phyloP scores from a whole-genome alignment of 2,797 vertebrate genomes.

The Coendou prehensilis region DNA sequence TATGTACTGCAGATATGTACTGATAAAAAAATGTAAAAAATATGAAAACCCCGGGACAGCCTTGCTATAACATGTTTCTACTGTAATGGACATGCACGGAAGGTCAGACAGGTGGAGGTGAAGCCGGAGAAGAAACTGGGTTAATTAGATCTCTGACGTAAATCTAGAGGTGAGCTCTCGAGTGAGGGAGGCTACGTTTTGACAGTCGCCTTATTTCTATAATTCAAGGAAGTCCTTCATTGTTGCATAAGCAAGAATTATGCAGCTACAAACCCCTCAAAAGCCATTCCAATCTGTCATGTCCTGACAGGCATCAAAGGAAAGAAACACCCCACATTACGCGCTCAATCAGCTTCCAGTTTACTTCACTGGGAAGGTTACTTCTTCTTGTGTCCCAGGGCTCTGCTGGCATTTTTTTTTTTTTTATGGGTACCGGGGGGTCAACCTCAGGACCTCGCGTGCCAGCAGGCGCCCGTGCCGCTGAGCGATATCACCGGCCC shows the following conservation, averaged over 20 bases:
- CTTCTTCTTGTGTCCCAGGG: background rate
- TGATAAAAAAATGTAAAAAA: background rate
- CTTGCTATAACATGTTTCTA: accelerated
- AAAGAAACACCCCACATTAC: background rate
- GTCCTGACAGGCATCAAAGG: background rate
- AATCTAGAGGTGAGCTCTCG: background rate
- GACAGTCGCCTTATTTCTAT: background rate
- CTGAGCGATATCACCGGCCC: too few species aligned
- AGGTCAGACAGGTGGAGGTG: accelerated
- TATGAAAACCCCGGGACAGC: background rate
- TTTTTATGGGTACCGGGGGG: too few species aligned
- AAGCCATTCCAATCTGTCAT: background rate
- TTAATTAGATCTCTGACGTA: accelerated
- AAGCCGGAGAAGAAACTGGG: background rate
- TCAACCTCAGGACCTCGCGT: too few species aligned
- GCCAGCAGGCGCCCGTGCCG: too few species aligned
- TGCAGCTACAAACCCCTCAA: background rate
- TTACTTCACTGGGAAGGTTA: background rate
- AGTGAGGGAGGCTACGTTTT: background rate
- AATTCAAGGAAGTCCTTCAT: background rate
- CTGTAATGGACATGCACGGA: accelerated
- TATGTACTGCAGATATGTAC: too few species aligned
- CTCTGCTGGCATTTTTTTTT: background rate
- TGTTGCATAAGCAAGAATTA: background rate
- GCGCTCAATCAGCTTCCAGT: background rate